Evolutionary conservation across 2,888 invertebrate species (phyloP).

Genomic region (Zaprionus bogoriensis): DNA sequence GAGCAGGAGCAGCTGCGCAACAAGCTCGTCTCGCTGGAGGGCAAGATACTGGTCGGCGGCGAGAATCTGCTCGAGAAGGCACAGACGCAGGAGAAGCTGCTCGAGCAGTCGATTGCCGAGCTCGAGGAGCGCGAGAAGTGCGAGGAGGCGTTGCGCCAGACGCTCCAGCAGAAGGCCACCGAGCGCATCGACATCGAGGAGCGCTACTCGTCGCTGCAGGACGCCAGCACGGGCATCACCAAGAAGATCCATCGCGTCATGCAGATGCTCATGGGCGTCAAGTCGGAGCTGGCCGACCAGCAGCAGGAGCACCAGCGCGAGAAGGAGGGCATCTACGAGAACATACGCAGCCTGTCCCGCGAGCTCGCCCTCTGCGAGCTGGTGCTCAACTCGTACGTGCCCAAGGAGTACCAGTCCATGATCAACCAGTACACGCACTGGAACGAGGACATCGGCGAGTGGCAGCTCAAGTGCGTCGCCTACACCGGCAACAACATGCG

Average conservation of each 20-base stretch:
- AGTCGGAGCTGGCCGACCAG: slow-evolving; percentile 92
- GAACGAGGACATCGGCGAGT: slow-evolving; percentile 99
- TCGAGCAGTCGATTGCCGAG: slow-evolving; percentile 94
- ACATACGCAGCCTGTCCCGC: slow-evolving; percentile 93
- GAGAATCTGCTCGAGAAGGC: slow-evolving; percentile 99
- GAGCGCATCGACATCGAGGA: slow-evolving; percentile 97
- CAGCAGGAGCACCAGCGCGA: slow-evolving; percentile 98
- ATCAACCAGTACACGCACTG: slow-evolving; percentile 96
- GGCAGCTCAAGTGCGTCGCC: slow-evolving; percentile 98
- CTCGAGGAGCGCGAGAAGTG: slow-evolving; percentile 90
- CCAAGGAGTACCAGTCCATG: slow-evolving; percentile 94
- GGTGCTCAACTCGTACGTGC: slow-evolving; percentile 96
- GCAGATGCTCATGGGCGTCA: slow-evolving; percentile 92
- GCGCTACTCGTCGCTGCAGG: slow-evolving; percentile 96
- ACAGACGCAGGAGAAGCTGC: slow-evolving; percentile 93
- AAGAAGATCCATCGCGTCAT: slow-evolving; percentile 96
- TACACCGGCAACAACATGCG: slow-evolving; percentile 99
- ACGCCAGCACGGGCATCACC: slow-evolving; percentile 95
- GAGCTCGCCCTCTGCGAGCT: slow-evolving; percentile 96
- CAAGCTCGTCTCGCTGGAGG: slow-evolving; percentile 94
- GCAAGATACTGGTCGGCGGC: slow-evolving; percentile 98
- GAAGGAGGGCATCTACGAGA: slow-evolving; percentile 97
- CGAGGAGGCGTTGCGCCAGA: slow-evolving; percentile 91
- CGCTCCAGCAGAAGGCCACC: slow-evolving; percentile 94
- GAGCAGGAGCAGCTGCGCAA: slow-evolving; percentile 93